These are phyloP conservation scores for Cavia porcellus DNA, from an alignment of 2,113 vertebrate species.

Conservation along the genomic window DNA sequence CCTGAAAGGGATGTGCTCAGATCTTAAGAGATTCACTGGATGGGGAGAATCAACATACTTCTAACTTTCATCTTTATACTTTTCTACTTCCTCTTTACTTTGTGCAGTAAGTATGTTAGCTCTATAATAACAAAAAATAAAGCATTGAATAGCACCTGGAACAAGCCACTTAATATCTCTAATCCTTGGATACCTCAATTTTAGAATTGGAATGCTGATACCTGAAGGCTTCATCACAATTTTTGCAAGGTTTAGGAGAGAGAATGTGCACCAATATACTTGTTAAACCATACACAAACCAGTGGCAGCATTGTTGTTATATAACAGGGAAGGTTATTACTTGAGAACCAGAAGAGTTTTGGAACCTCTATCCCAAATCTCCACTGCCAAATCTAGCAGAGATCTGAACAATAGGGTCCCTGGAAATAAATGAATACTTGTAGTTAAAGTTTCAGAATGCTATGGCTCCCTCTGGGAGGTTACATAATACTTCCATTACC, in stretches of 20 bases:
- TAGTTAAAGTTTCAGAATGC: conserved; percentile 78
- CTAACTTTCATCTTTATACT: not conserved
- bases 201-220: not conserved
- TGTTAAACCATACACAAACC: not conserved
- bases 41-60: not conserved
- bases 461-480: conserved; percentile 49
- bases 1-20: not conserved
- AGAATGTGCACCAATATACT: not conserved
- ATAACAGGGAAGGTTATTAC: not conserved
- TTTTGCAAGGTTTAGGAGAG: not conserved
- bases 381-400: conserved; percentile 71
- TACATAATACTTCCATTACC: conserved; percentile 73
- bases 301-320: not conserved
- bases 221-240: not conserved
- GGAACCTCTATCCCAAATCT: conserved; percentile 47
- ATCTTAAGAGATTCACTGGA: not conserved
- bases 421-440: conserved; percentile 77
- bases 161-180: not conserved
- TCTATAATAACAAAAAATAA: not conserved
- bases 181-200: not conserved
- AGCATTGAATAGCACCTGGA: not conserved
- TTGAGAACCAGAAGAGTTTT: conserved; percentile 64
- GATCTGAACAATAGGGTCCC: conserved; percentile 59
- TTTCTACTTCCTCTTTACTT: not conserved
- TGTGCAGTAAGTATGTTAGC: not conserved